Evolutionary conservation across 2,797 vertebrate genomes (phyloP).

Genomic region (Tiaroga cobitis): DNA sequence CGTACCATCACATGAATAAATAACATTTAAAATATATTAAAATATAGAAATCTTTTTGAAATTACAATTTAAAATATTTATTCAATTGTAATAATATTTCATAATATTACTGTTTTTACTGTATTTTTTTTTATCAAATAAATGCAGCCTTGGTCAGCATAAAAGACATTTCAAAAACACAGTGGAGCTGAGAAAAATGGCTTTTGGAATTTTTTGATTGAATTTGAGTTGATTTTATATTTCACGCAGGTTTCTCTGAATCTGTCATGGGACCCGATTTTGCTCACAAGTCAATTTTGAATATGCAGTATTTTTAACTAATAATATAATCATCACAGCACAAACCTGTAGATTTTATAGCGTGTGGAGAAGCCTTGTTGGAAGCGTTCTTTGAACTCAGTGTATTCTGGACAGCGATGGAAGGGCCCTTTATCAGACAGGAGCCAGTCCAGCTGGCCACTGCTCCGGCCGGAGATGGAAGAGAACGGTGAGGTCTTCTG

Average conservation of each 20-base stretch:
- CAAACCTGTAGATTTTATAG: slow-evolving; percentile 98
- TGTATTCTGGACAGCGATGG: slow-evolving; percentile 92
- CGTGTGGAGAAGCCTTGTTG: slow-evolving; percentile 96
- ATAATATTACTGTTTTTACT: neutral
- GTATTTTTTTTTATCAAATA: neutral
- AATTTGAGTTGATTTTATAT: neutral
- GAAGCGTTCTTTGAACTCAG: slow-evolving; percentile 93
- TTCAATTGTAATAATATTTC: neutral
- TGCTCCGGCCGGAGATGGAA: slow-evolving; percentile 67
- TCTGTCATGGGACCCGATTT: neutral
- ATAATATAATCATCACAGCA: neutral
- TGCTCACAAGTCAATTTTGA: neutral
- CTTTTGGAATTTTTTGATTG: neutral
- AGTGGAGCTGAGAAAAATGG: neutral
- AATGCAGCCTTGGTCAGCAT: neutral
- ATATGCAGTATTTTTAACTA: neutral
- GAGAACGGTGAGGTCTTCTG: slow-evolving; percentile 80
- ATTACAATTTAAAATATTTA: neutral
- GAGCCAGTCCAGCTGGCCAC: slow-evolving; percentile 92
- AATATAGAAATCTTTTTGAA: too few species aligned
- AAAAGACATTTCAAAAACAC: neutral
- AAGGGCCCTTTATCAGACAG: slow-evolving; percentile 96
- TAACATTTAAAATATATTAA: too few species aligned
- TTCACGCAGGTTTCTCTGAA: neutral
- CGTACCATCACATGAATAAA: too few species aligned